Evolutionary conservation across 2,797 vertebrate genomes (phyloP), one percentile per base, ranked within the genome.

Genomic region (Paguma larvata): DNA sequence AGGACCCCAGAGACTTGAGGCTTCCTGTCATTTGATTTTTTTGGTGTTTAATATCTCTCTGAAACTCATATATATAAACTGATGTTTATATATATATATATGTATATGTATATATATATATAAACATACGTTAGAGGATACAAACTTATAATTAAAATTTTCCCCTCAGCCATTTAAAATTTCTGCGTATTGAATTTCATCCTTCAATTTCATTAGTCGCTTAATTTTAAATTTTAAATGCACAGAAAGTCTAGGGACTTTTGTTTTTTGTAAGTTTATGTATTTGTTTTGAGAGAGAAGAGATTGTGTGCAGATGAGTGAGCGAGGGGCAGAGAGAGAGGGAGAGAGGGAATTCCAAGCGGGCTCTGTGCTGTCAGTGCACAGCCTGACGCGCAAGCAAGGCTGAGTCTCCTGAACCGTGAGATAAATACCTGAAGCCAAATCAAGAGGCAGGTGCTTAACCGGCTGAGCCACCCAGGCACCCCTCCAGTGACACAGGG

Each of bases 141-240:
- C 15, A 86, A 85, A 92, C 6, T 70, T 85, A 56, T 13, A 41
- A 92, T 67, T 72, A 67, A 73, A 3, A 80, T 79, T 91, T 48
- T 18, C 32, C 38, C 51, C 67, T 46, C 91, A 96, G 73, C 27
- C 86, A 94, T 89, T 96, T 91, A 92, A 90, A 63, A 88, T 91
- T 56, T 95, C 73, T 95, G 70, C 34, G 86, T 91, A 56, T 87
- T 73, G 46, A 83, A 89, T 91, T 94, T 85, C 51, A 92, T 13
- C 83, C 59, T 93, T 97, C 82, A 86, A 91, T 82, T 95, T 95
- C 79, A 91, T 86, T 92, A 91, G 90, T 88, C 65, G 89, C 38
- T 92, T 92, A 70, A 65, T 65, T 97, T 97, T 34, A 97, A 94
- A 44, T 84, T 97, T 89, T 80, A 91, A 96, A 97, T 95, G 93